Percentiles rank a stretch among this genome's conserved stretches.
These are phyloP conservation scores for Alethe diademata DNA, from an alignment of 2,113 vertebrate genomes.

Conservation along the genomic window DNA sequence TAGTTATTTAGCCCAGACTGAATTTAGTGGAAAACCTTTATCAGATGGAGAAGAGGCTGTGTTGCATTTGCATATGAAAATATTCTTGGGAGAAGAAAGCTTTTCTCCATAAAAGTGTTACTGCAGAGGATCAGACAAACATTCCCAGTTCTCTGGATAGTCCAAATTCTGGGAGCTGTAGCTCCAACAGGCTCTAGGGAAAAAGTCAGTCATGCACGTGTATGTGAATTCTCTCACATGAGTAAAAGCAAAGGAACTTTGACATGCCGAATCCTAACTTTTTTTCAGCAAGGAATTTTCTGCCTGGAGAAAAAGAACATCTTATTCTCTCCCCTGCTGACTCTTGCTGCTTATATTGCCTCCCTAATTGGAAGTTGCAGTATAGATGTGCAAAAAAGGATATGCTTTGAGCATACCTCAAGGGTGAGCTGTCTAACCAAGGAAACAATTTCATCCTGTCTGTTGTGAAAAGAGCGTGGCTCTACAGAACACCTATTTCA, in stretches of 20 bases:
- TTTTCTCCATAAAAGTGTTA: not conserved
- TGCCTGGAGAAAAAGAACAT: not conserved
- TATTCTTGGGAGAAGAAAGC: not conserved
- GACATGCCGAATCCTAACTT: not conserved
- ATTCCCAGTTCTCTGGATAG: not conserved
- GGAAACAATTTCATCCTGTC: not conserved
- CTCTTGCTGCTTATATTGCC: not conserved
- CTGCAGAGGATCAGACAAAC: not conserved
- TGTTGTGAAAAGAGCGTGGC: not conserved
- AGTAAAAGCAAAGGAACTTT: not conserved
- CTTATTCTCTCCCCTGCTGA: not conserved
- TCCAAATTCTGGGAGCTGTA: not conserved
- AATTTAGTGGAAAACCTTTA: not conserved
- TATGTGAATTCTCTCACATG: not conserved
- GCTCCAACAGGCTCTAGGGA: not conserved
- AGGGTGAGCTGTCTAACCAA: constrained; percentile 63
- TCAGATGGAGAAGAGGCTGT: not conserved
- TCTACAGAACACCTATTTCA: not conserved
- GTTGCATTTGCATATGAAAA: not conserved
- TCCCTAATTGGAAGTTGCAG: constrained; percentile 32
- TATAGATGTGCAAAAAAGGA: constrained; percentile 16
- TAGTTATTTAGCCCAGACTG: not conserved
- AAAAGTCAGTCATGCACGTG: not conserved
- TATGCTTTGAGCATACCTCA: constrained; percentile 49
- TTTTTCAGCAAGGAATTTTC: constrained; percentile 6